phyloP scores from a whole-genome alignment of 2,888 invertebrate genomes.

The Hirtodrosophila cameraria region DNA sequence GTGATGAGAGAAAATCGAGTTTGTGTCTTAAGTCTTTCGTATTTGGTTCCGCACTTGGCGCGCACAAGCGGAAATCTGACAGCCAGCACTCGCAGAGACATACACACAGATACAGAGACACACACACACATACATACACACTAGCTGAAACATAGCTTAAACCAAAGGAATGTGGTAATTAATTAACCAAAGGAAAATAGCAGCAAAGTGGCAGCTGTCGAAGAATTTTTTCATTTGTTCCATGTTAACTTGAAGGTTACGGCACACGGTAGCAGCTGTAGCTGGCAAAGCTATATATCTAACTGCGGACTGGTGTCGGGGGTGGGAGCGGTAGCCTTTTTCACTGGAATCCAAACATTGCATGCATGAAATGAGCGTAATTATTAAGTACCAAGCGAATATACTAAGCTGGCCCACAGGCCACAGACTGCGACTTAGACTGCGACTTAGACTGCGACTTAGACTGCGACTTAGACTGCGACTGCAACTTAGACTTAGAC shows the following conservation, averaged over 20 bases:
- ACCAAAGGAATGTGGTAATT: conserved; percentile 68
- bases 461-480: conserved; percentile 1
- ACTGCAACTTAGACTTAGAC: no score
- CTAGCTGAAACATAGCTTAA: conserved; percentile 18
- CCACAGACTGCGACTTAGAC: conserved; percentile 13
- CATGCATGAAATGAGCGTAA: conserved; percentile 79
- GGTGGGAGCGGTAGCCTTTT: conserved; percentile 59
- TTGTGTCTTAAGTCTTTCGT: conserved; percentile 68
- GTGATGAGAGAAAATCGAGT: conserved; percentile 52
- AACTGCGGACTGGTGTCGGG: conserved; percentile 24
- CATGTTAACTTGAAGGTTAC: conserved; percentile 62
- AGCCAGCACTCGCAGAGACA: conserved; percentile 23
- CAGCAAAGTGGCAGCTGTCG: conserved; percentile 61
- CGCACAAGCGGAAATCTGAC: conserved; percentile 49
- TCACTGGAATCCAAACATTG: conserved; percentile 74
- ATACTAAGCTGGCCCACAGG: conserved; percentile 51
- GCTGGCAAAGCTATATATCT: conserved; percentile 8
- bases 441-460: conserved; percentile 1
- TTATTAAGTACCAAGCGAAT: conserved; percentile 72
- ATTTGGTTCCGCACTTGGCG: conserved; percentile 53
- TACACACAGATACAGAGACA: conserved; percentile 1
- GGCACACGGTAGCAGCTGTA: conserved; percentile 39
- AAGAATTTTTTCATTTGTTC: conserved; percentile 76
- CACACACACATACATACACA: conserved; percentile 1
- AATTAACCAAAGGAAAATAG: conserved; percentile 62